phyloP scores from a whole-genome alignment of 2,113 vertebrate species.

The Vulpes vulpes region DNA sequence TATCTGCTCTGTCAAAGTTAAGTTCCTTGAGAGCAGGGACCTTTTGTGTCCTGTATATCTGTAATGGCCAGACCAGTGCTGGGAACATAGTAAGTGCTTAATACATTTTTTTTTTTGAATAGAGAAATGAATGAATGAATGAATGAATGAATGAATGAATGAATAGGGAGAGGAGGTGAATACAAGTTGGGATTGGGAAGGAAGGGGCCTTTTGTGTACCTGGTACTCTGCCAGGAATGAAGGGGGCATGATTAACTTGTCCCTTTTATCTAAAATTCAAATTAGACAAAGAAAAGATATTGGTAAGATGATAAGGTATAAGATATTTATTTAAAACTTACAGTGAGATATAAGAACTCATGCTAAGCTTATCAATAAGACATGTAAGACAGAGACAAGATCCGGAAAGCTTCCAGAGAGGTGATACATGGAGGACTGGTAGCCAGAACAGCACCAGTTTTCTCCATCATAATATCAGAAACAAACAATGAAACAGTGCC shows the following conservation, averaged over 20 bases:
- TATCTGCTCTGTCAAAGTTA: background rate
- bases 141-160: background rate
- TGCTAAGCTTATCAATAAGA: background rate
- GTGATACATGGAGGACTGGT: background rate
- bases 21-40: background rate
- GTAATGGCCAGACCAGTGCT: background rate
- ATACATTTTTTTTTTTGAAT: background rate
- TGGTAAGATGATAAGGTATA: background rate
- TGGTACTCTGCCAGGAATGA: background rate
- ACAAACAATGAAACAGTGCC: background rate
- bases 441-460: background rate
- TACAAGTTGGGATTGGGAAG: background rate
- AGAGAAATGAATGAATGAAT: background rate
- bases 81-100: background rate
- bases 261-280: background rate
- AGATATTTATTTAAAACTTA: conserved; percentile 11
- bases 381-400: background rate
- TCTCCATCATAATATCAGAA: background rate
- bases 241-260: background rate
- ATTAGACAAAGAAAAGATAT: background rate
- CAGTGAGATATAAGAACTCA: background rate
- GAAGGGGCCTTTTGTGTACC: background rate
- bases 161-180: background rate
- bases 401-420: background rate
- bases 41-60: background rate